phyloP scores from a whole-genome alignment of 2,888 invertebrate genomes.

The Hermaeophaga mercurialis region DNA sequence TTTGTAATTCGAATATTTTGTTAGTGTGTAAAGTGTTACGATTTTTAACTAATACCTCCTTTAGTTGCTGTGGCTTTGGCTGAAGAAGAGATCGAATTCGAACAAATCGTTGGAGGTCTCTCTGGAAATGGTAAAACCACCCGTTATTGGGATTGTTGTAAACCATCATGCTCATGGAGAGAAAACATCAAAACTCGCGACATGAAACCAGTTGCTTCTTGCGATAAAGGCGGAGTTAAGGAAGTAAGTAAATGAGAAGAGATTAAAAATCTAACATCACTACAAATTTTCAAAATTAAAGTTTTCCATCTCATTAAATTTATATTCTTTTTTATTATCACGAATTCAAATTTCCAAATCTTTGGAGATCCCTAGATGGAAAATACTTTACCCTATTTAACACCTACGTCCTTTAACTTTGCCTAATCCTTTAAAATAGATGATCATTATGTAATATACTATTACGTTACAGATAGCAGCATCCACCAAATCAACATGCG shows the following conservation, averaged over 20 bases:
- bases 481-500: conserved; percentile 6
- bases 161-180: conserved; percentile 36
- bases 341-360: too few species aligned
- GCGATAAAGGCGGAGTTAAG: conserved; percentile 23
- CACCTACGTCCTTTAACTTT: too few species aligned
- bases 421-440: neutral
- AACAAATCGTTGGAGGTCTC: conserved; percentile 26
- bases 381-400: too few species aligned
- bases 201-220: conserved; percentile 20
- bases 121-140: conserved; percentile 33
- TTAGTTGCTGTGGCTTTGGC: neutral
- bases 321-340: neutral
- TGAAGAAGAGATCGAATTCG: conserved; percentile 24
- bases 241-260: neutral
- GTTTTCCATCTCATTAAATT: neutral
- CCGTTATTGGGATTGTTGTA: conserved; percentile 40
- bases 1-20: too few species aligned
- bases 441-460: neutral
- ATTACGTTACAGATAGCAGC: neutral
- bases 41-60: too few species aligned
- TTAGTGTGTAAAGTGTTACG: too few species aligned
- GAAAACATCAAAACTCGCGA: conserved; percentile 20
- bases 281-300: too few species aligned
- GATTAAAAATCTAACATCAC: neutral
- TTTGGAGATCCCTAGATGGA: too few species aligned